Percentiles rank a stretch among this genome's conserved stretches.
phyloP scores from a whole-genome alignment of 2,113 vertebrate genomes.

The Heptranchias perlo region DNA sequence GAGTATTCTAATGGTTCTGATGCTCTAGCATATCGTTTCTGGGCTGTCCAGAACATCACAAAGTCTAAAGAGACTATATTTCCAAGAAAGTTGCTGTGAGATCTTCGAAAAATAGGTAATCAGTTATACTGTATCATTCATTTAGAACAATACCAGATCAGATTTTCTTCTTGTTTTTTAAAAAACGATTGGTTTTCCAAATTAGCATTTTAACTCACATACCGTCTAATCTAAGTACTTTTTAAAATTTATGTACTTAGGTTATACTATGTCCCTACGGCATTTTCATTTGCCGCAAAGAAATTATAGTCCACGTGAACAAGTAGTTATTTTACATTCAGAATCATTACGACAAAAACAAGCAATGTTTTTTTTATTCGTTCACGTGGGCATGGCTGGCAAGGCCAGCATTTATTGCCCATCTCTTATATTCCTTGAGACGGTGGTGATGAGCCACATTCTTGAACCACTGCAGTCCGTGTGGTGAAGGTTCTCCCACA shows the following conservation, averaged over 20 bases:
- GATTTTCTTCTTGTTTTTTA: background rate
- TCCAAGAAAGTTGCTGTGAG: background rate
- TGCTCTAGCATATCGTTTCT: background rate
- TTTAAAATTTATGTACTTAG: too few relatives aligned
- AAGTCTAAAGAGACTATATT: background rate
- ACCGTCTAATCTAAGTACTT: background rate
- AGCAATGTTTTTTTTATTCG: too few relatives aligned
- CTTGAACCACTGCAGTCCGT: too few relatives aligned
- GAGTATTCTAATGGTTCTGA: background rate
- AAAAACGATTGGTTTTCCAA: background rate
- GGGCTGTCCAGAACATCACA: background rate
- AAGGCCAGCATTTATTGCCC: too few relatives aligned
- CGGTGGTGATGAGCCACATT: too few relatives aligned
- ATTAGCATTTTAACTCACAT: background rate
- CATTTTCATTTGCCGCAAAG: background rate
- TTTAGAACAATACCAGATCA: background rate
- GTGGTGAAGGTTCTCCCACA: too few relatives aligned
- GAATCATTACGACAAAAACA: background rate
- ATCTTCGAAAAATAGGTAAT: background rate
- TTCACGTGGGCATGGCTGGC: too few relatives aligned
- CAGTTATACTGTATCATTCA: background rate
- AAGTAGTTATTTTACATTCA: background rate
- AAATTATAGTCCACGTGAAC: background rate
- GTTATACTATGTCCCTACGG: too few relatives aligned
- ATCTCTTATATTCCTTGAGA: too few relatives aligned